These are phyloP conservation scores for Gobio occitaniae DNA, from an alignment of 2,797 vertebrate species.

Conservation along the genomic window DNA sequence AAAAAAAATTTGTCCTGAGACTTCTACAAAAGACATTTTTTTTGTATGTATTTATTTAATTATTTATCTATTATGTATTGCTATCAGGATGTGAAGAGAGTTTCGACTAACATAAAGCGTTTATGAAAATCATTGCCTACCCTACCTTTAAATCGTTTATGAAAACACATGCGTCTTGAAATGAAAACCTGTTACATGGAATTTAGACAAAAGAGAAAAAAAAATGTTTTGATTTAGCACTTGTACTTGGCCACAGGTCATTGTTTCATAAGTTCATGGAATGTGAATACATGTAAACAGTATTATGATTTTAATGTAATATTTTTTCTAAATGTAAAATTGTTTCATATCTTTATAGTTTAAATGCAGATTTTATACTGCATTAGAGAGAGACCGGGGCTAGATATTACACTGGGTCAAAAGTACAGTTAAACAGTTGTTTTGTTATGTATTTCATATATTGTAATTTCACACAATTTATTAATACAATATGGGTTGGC, in stretches of 20 bases:
- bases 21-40: background rate
- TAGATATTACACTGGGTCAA: background rate
- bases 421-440: background rate
- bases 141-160: background rate
- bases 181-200: conserved; percentile 4
- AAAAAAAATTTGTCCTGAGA: too few species aligned
- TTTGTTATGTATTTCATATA: background rate
- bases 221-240: background rate
- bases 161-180: background rate
- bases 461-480: background rate
- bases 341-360: background rate
- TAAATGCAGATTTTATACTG: background rate
- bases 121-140: background rate
- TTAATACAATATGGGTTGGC: background rate
- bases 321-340: background rate
- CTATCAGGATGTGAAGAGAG: too few species aligned
- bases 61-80: background rate
- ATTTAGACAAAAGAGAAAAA: background rate
- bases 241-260: conserved; percentile 5
- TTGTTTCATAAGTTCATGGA: background rate
- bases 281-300: conserved; percentile 25
- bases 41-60: too few species aligned
- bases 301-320: background rate
- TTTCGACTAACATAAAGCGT: background rate
- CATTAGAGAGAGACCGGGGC: background rate